Evolutionary conservation across 2,888 invertebrate species (phyloP).

Genomic region (Harmothoe impar): DNA sequence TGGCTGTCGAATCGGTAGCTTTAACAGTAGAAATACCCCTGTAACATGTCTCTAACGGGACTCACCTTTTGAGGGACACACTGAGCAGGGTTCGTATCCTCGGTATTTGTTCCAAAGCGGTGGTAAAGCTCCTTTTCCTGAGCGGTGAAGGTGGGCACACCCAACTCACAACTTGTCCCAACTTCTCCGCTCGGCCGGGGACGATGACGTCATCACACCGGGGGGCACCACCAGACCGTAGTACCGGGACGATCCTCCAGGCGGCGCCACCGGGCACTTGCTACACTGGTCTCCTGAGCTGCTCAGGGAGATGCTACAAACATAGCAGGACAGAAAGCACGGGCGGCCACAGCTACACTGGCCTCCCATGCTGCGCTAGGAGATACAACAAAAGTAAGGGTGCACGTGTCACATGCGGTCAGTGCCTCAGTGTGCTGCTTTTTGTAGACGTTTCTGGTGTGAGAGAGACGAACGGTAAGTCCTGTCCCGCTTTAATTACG

Average conservation of each 20-base stretch:
- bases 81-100: neutral
- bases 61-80: neutral
- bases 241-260: neutral
- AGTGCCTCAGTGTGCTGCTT: too few species aligned
- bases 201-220: conserved; percentile 49
- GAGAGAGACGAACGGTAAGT: too few species aligned
- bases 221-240: neutral
- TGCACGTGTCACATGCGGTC: neutral
- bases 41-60: neutral
- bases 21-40: neutral
- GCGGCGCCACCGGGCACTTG: neutral
- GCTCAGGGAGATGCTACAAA: neutral
- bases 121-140: neutral
- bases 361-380: neutral
- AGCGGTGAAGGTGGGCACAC: conserved; percentile 45
- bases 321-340: neutral
- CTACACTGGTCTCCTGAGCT: too few species aligned
- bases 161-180: conserved; percentile 4
- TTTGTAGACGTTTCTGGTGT: too few species aligned
- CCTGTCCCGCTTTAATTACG: too few species aligned
- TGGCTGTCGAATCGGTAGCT: neutral
- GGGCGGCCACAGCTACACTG: neutral
- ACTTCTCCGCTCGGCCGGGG: neutral
- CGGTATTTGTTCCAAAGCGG: conserved; percentile 27
- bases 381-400: neutral